Conservation (phyloP, 2,113 vertebrate genomes). For the Bubo scandiacus region DNA sequence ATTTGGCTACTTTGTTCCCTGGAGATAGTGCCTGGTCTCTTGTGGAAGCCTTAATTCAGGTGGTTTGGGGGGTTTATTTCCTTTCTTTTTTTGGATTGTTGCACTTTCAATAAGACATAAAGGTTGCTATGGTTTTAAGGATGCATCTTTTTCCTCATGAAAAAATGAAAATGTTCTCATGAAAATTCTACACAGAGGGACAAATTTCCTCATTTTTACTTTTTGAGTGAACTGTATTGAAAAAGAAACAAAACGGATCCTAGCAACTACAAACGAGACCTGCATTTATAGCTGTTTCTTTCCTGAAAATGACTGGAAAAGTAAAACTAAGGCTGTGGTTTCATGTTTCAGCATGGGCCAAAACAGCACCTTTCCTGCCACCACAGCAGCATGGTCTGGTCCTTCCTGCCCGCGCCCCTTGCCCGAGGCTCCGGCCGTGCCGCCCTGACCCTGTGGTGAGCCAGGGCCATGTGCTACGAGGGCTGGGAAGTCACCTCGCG, state of each 20-base stretch:
- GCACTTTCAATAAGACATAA: not conserved
- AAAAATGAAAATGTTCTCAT: not conserved
- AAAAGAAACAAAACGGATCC: not conserved
- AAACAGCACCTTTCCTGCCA: fast-evolving
- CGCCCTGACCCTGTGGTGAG: not conserved
- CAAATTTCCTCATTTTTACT: not conserved
- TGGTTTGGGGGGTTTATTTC: not conserved
- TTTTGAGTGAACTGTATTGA: not conserved
- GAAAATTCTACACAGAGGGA: not conserved
- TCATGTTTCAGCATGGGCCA: not conserved
- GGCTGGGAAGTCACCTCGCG: not conserved
- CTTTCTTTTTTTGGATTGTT: not conserved
- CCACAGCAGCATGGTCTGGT: not conserved
- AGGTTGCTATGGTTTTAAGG: not conserved
- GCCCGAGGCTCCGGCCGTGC: fast-evolving
- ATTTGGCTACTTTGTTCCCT: not conserved
- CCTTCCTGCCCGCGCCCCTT: not conserved
- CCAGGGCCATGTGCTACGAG: fast-evolving
- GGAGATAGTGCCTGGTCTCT: not conserved
- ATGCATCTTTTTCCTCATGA: fast-evolving
- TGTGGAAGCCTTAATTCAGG: not conserved
- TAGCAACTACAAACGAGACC: not conserved
- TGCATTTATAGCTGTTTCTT: not conserved
- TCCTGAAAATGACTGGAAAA: not conserved
- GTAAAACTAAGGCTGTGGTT: not conserved